These are phyloP conservation scores for Diaprepes abbreviatus DNA, from an alignment of 2,888 invertebrate species.

Conservation along the genomic window DNA sequence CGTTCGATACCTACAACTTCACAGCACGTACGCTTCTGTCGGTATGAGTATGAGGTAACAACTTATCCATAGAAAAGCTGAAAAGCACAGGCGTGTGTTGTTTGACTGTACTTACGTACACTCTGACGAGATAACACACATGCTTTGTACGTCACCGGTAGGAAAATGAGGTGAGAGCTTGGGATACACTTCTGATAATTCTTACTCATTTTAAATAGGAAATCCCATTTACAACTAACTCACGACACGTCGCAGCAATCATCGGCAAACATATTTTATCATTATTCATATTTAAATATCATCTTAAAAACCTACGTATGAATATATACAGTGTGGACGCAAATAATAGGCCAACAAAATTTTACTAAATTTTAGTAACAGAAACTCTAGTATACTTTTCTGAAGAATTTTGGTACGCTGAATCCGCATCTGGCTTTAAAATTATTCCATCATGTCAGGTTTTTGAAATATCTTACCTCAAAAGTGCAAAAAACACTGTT, in stretches of 20 bases:
- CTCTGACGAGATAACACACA: conserved; percentile 19
- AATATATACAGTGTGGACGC: no score
- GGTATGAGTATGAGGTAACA: conserved; percentile 7
- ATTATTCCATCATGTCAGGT: no score
- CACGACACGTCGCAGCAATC: not conserved
- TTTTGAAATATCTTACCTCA: no score
- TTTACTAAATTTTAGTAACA: no score
- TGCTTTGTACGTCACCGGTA: not conserved
- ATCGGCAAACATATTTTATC: no score
- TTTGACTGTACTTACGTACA: not conserved
- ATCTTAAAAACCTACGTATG: no score
- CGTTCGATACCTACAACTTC: not conserved
- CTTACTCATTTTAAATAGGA: conserved; percentile 26
- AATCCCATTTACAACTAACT: not conserved
- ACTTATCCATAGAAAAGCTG: not conserved
- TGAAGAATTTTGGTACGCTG: no score
- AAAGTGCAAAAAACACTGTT: no score
- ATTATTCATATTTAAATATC: no score
- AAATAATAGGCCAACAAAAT: no score
- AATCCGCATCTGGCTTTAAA: no score
- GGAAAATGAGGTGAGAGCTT: conserved; percentile 9
- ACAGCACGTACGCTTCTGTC: conserved; percentile 8
- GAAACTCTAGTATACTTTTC: no score
- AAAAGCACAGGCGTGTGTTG: not conserved
- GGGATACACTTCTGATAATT: conserved; percentile 28